Evolutionary conservation across 2,113 vertebrate species (phyloP).

Genomic region (Trematomus loennbergii): DNA sequence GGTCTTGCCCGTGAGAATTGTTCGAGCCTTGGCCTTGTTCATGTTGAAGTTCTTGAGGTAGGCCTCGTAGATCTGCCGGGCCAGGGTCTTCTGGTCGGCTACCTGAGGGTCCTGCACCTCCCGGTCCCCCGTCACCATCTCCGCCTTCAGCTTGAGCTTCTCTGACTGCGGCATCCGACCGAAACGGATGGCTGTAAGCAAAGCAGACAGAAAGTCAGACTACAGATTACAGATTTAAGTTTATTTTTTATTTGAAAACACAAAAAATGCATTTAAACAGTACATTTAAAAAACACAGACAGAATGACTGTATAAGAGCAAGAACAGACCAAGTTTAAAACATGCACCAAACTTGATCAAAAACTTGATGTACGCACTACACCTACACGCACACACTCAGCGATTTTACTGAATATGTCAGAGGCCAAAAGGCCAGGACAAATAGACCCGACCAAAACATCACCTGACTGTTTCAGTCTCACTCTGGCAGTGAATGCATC

Average conservation of each 20-base stretch:
- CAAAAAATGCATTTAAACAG: not conserved
- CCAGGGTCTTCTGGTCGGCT: slow-evolving; percentile 93
- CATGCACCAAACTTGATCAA: not conserved
- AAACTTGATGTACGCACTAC: not conserved
- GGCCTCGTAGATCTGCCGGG: slow-evolving; percentile 94
- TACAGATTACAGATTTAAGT: not conserved
- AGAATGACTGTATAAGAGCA: not conserved
- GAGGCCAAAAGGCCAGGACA: not conserved
- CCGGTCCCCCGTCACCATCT: slow-evolving; percentile 90
- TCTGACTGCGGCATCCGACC: slow-evolving; percentile 98
- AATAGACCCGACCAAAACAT: not conserved
- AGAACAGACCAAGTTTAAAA: not conserved
- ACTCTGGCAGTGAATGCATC: not conserved
- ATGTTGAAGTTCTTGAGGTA: slow-evolving; percentile 99
- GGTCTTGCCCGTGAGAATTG: slow-evolving; percentile 95
- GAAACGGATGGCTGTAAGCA: slow-evolving; percentile 92
- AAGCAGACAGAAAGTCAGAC: slow-evolving; percentile 14
- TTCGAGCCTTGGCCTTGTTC: slow-evolving; percentile 97
- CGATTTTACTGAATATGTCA: not conserved
- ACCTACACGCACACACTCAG: not conserved
- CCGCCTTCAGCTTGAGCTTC: slow-evolving; percentile 96
- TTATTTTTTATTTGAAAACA: too few species aligned
- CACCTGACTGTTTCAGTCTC: not conserved
- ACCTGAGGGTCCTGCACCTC: slow-evolving; percentile 87
- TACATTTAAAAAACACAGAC: not conserved